Evolutionary conservation across 2,797 vertebrate genomes (phyloP).

Genomic region (Halcyon chelicuti): DNA sequence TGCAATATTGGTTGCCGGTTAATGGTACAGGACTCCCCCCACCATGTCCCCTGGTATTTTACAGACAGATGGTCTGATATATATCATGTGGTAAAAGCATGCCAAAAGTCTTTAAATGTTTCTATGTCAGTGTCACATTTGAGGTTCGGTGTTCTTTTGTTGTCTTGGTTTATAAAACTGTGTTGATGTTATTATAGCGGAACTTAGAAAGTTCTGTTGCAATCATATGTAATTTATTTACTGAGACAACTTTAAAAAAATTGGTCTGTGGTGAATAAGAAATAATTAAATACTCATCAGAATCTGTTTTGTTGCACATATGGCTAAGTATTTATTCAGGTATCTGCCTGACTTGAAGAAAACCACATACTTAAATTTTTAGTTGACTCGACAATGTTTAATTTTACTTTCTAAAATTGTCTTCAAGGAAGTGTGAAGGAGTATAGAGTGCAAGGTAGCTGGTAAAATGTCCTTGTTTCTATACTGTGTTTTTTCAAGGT

Average conservation of each 20-base stretch:
- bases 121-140: not conserved
- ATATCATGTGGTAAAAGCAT: rapidly evolving
- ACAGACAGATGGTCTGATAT: not conserved
- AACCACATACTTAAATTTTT: not conserved
- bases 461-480: not conserved
- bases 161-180: not conserved
- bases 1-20: not conserved
- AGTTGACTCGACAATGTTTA: not conserved
- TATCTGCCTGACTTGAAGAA: not conserved
- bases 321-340: not conserved
- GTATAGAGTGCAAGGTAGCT: not conserved
- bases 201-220: not conserved
- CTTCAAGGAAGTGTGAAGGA: not conserved
- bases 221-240: not conserved
- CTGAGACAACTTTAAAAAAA: not conserved
- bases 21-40: rapidly evolving
- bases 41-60: not conserved
- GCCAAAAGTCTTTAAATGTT: rapidly evolving
- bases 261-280: not conserved
- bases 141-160: not conserved
- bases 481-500: not conserved
- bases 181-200: not conserved
- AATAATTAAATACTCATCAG: not conserved
- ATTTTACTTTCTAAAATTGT: not conserved
- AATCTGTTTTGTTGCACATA: not conserved